Evolutionary conservation across 2,797 vertebrate genomes (phyloP).

Genomic region (Notolabrus celidotus): DNA sequence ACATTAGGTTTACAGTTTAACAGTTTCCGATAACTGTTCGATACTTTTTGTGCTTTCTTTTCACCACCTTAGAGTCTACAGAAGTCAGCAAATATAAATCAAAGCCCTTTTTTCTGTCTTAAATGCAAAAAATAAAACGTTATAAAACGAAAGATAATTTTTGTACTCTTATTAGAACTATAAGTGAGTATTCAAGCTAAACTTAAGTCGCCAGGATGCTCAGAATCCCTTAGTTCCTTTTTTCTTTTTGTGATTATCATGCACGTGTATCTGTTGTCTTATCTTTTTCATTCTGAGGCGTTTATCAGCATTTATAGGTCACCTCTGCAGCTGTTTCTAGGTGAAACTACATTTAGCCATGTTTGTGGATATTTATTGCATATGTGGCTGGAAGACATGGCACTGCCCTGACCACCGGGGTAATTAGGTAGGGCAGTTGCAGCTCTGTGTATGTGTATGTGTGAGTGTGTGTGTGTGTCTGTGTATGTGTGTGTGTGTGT

Average conservation of each 20-base stretch:
- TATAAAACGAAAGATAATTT: too few species aligned
- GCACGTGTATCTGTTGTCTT: neutral
- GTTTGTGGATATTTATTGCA: constrained; percentile 34
- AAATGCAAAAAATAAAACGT: too few species aligned
- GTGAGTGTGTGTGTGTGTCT: constrained; percentile 25
- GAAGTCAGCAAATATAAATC: too few species aligned
- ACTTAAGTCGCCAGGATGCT: too few species aligned
- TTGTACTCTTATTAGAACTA: too few species aligned
- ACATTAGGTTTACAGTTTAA: constrained; percentile 1
- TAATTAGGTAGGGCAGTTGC: constrained; percentile 73
- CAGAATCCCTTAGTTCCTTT: too few species aligned
- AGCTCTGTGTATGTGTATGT: constrained; percentile 32
- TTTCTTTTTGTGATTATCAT: neutral
- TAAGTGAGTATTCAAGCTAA: too few species aligned
- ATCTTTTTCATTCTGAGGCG: neutral
- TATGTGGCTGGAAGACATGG: constrained; percentile 58
- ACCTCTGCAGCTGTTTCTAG: neutral
- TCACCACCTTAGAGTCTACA: too few species aligned
- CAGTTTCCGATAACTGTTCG: too few species aligned
- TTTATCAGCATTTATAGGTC: constrained; percentile 2
- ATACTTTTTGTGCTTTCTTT: too few species aligned
- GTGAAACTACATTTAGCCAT: constrained; percentile 4
- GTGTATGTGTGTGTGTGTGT: constrained; percentile 53
- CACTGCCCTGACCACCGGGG: constrained; percentile 54
- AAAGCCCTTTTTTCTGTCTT: too few species aligned